Evolutionary conservation across 2,113 vertebrate genomes (phyloP), one percentile per base, ranked within the genome.

Genomic region (Galemys pyrenaicus): DNA sequence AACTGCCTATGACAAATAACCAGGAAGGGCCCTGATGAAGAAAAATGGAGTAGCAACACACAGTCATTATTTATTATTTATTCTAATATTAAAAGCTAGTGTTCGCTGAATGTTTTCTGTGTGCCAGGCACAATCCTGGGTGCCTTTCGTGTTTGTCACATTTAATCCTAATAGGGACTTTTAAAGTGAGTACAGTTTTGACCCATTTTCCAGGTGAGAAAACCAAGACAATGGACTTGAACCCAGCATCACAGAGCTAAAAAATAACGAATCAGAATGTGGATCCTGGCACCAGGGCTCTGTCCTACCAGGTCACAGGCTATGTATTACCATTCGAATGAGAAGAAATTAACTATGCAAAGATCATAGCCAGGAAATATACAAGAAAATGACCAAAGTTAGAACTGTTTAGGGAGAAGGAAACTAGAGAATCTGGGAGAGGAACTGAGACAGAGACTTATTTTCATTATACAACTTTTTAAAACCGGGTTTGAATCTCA

Each of bases 121-220:
- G 6, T 16, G 2, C 46, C 68, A 17, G 15, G 46, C 8, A 54
- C 24, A 79, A 41, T 60, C 16, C 30, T 39, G 20, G 41, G 64
- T 81, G 51, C 64, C 49, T 74, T 22, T 20, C 22, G 1, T 26
- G 41, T 35, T 62, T 19, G 3, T 41, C 12, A 39, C 37, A 44
- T 77, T 51, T 39, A 41, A 26, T 75, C 37, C 32, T 81, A 58
- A 20, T 2, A 30, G 49, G 35, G 84, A 73, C 2, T 5, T 80
- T 71, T 70, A 68, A 75, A 84, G 41, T 11, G 2, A 22, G 9
- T 20, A 19, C 15, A 3, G 32, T 11, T 44, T 32, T 32, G 11
- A 0, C 30, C 65, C 35, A 87, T 65, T 84, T 83, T 71, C 65
- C 54, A 89, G 74, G 46, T 49, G 58, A 74, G 44, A 86, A 95